Percentiles rank a stretch among this genome's conserved stretches.
Conservation (phyloP, 2,888 invertebrate species). For the Aleiodes testaceus region DNA sequence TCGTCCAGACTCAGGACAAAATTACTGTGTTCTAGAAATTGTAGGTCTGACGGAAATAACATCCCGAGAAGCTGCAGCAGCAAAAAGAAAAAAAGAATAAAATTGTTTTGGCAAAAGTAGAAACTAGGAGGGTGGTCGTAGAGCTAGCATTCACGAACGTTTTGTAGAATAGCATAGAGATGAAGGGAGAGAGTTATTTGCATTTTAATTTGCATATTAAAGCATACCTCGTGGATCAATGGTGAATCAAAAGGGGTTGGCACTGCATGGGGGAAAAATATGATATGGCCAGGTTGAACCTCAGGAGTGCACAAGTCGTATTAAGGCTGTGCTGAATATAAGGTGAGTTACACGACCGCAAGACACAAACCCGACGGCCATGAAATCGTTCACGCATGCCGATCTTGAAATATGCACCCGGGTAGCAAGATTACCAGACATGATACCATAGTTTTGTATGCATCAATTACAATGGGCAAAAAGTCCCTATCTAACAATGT, state of each 20-base stretch:
- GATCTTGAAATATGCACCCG: constrained; percentile 72
- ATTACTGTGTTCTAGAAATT: no score
- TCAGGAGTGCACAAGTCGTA: constrained; percentile 61
- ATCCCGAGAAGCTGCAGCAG: no score
- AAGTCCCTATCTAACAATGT: neutral
- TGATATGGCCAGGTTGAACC: constrained; percentile 57
- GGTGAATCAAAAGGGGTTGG: constrained; percentile 50
- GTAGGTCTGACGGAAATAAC: no score
- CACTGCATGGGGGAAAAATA: constrained; percentile 61
- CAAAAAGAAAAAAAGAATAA: no score
- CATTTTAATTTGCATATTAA: constrained; percentile 72
- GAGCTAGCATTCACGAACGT: neutral
- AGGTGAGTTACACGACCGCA: constrained; percentile 71
- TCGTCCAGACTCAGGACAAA: no score
- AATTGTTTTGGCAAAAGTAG: no score
- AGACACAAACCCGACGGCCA: constrained; percentile 71
- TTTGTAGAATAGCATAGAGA: neutral
- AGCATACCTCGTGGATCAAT: constrained; percentile 65
- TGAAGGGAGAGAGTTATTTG: constrained; percentile 63
- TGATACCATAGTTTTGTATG: constrained; percentile 53
- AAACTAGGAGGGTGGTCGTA: no score
- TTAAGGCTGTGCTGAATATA: constrained; percentile 63
- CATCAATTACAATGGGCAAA: neutral
- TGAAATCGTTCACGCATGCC: constrained; percentile 72
- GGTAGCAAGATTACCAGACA: constrained; percentile 63